Conservation (phyloP, 2,113 vertebrate species). For the Cephalopterus ornatus region DNA sequence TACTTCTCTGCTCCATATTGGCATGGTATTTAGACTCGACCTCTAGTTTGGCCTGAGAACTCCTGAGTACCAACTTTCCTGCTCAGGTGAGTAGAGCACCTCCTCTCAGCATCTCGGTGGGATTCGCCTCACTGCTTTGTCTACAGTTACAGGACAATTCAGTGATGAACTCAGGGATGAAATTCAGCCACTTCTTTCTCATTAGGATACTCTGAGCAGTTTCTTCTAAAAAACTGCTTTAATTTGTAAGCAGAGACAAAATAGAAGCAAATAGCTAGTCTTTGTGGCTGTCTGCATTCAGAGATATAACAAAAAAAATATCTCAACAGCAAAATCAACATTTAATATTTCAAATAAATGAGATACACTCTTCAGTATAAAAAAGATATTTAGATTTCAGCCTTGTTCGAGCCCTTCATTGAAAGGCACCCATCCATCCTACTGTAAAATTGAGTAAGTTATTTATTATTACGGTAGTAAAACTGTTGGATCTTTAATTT, state of each 20-base stretch:
- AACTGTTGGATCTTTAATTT: constrained; percentile 2
- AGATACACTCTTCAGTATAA: neutral
- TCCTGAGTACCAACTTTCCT: neutral
- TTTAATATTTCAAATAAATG: neutral
- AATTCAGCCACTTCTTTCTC: neutral
- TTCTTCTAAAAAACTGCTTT: neutral
- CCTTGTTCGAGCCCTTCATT: neutral
- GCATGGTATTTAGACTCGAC: neutral
- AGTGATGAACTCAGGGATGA: neutral
- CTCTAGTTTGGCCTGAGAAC: neutral
- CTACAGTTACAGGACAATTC: neutral
- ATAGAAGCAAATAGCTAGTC: neutral
- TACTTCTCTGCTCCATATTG: neutral
- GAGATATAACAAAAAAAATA: neutral
- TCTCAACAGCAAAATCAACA: neutral
- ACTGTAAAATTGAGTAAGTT: neutral
- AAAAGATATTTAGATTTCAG: neutral
- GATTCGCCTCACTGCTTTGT: neutral
- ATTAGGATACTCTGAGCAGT: neutral
- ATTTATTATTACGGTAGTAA: neutral
- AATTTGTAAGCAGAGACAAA: neutral
- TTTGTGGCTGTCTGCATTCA: neutral
- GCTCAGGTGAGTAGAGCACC: neutral
- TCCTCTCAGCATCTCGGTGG: neutral
- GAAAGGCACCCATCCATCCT: neutral